Percentiles rank a stretch among this genome's conserved stretches.
phyloP scores from a whole-genome alignment of 2,888 invertebrate species.

The Tupiocoris notatus region DNA sequence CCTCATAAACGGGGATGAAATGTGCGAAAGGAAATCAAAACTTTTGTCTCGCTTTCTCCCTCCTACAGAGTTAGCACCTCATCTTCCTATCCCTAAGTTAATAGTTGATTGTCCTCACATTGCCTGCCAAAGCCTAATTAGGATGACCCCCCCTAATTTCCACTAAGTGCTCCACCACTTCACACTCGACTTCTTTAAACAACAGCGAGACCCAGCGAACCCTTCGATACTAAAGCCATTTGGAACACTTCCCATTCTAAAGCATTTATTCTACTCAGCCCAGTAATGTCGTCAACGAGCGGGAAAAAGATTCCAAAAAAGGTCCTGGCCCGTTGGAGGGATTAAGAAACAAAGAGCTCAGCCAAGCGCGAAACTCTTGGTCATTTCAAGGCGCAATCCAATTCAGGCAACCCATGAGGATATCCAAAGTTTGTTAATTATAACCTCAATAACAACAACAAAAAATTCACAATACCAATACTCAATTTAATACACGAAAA shows the following conservation, averaged over 20 bases:
- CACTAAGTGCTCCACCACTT: no score
- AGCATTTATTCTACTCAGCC: background rate
- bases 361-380: background rate
- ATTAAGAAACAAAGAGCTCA: background rate
- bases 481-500: no score
- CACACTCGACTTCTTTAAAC: no score
- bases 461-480: no score
- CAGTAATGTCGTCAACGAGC: background rate
- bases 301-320: background rate
- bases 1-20: background rate
- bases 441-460: no score
- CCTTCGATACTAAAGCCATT: no score
- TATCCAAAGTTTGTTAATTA: no score
- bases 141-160: constrained; percentile 12
- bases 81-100: background rate
- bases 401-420: no score
- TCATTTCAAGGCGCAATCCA: no score
- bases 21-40: background rate
- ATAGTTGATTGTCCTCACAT: background rate
- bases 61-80: background rate
- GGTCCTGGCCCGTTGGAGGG: background rate
- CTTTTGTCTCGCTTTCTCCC: background rate
- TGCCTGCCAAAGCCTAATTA: constrained; percentile 13
- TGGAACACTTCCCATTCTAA: constrained; percentile 5
- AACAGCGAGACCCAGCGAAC: no score